A percentile compares a stretch with the other conserved stretches of the same genome.
Evolutionary conservation across 2,113 vertebrate genomes (phyloP).

Genomic region (Clarias gariepinus): DNA sequence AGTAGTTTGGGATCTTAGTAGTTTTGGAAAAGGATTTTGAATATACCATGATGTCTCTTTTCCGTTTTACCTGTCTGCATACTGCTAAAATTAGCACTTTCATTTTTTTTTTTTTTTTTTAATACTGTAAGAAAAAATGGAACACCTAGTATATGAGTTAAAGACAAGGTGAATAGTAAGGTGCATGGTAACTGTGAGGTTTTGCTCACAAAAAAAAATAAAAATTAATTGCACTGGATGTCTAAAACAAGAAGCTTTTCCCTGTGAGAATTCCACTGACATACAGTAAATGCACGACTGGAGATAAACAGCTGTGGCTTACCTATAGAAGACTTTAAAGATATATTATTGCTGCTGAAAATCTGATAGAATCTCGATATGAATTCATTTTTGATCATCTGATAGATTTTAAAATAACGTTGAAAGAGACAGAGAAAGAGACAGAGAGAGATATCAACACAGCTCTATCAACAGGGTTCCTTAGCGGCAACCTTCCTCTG

Average conservation of each 20-base stretch:
- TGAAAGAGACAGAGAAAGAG: background rate
- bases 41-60: background rate
- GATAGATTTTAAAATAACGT: background rate
- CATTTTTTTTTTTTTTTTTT: background rate
- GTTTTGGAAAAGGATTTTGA: background rate
- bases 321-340: background rate
- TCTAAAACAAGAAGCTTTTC: background rate
- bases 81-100: background rate
- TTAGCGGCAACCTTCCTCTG: background rate
- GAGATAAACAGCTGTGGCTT: background rate
- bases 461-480: background rate
- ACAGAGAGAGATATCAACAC: no score
- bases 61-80: background rate
- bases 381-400: background rate
- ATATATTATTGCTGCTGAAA: background rate
- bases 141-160: background rate
- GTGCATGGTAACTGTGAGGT: background rate
- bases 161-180: background rate
- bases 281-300: background rate
- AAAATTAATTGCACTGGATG: background rate
- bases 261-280: background rate
- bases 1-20: background rate
- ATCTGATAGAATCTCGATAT: background rate
- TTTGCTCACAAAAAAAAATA: background rate
- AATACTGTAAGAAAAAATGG: background rate